Conservation (phyloP, 1,140 invertebrate species). For the Callitettix versicolor region DNA sequence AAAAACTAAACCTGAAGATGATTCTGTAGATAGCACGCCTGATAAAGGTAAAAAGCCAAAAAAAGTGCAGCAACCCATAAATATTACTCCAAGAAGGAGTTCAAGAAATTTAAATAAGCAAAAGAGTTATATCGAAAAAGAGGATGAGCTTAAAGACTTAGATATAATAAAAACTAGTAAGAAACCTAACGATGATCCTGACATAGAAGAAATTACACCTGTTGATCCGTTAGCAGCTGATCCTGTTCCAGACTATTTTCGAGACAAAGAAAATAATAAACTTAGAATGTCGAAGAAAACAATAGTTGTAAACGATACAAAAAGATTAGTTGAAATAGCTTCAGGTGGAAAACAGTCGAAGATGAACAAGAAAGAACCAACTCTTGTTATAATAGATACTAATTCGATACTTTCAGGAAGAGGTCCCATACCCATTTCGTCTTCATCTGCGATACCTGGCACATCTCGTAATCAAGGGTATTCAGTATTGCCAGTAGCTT, state of each 20-base stretch:
- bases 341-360: slow-evolving; percentile 39
- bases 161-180: slow-evolving; percentile 32
- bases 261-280: slow-evolving; percentile 39
- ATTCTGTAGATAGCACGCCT: slow-evolving; percentile 21
- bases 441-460: slow-evolving; percentile 23
- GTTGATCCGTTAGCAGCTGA: slow-evolving; percentile 51
- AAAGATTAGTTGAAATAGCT: slow-evolving; percentile 58
- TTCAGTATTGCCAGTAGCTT: slow-evolving; percentile 23
- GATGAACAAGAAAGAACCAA: slow-evolving; percentile 58
- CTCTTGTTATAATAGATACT: slow-evolving; percentile 66
- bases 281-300: slow-evolving; percentile 31
- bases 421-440: slow-evolving; percentile 45
- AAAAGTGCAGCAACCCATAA: slow-evolving; percentile 35
- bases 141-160: slow-evolving; percentile 37
- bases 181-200: slow-evolving; percentile 39
- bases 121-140: slow-evolving; percentile 48
- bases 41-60: slow-evolving; percentile 31
- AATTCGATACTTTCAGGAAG: slow-evolving; percentile 56
- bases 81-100: slow-evolving; percentile 45
- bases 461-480: slow-evolving; percentile 12
- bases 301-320: slow-evolving; percentile 62
- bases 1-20: slow-evolving; percentile 23
- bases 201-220: slow-evolving; percentile 37
- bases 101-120: slow-evolving; percentile 48
- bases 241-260: slow-evolving; percentile 34